Base-by-base conservation (phyloP, 1,140 invertebrate species). In the Neodiprion pinetum region DNA sequence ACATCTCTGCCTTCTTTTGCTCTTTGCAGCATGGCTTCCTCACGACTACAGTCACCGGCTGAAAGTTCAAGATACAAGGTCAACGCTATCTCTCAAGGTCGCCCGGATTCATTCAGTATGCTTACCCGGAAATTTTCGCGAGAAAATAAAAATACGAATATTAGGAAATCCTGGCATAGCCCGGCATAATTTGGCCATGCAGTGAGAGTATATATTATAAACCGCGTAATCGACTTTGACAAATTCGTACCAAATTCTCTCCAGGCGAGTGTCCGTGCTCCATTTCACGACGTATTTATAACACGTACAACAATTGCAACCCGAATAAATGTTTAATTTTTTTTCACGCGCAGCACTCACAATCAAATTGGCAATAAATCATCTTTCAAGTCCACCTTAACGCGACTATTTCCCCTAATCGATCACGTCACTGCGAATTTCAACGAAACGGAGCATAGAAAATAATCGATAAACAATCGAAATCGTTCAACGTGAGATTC, bases 31-130 rank as follows among this genome's bases (percentile, higher is more conserved):
- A 83, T 11, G 80, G 79, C 74, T 78, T 77, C 70, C 81, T 80
- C 61, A 83, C 70, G n/a, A 83, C 17, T 48, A 83, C 53, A 28
- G 53, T 80, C 21, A 83, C 61, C 10, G 80, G 78, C 82, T 83
- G 71, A 50, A 61, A 81, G 79, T 68, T 28, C 50, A 77, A 3
- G 12, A 17, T 61, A 61, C 53, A 61, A 61, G 53, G 53, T 61
- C 53, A 61, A 61, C 53, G 5, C 53, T 61, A 17, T 9, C 53
- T 61, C 53, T 17, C 11, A 61, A 61, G 53, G 53, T 61, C 53
- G 5, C 28, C 28, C 28, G 28, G 28, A 40, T 40, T 40, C 28
- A 40, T 40, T 40, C 28, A 40, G 4, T 40, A 40, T 40, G 28
- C 28, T 1, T 40, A 40, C 28, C 28, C 28, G 28, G 28, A 40